phyloP scores from a whole-genome alignment of 2,797 vertebrate species.

The Heterohyrax brucei region DNA sequence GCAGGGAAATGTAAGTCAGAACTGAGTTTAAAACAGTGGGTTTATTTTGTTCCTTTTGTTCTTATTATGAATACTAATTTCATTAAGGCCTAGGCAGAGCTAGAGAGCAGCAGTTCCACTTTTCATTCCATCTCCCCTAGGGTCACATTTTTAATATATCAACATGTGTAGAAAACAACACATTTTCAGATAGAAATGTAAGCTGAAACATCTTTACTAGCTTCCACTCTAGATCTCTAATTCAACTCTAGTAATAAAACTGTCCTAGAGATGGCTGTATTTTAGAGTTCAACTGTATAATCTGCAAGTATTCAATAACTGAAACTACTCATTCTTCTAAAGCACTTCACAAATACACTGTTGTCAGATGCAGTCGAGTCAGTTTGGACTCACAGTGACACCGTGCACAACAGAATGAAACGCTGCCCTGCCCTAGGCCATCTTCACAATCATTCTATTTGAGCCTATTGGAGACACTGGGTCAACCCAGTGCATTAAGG shows the following conservation, averaged over 20 bases:
- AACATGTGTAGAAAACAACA: slow-evolving; percentile 29
- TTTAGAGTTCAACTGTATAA: background rate
- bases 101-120: background rate
- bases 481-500: background rate
- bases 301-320: background rate
- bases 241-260: background rate
- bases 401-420: background rate
- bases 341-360: background rate
- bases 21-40: too few relatives aligned
- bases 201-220: background rate
- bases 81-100: background rate
- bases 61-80: background rate
- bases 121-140: background rate
- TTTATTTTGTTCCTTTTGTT: background rate
- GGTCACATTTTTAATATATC: background rate
- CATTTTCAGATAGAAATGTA: background rate
- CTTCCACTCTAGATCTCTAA: background rate
- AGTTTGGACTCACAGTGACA: background rate
- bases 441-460: background rate
- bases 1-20: too few relatives aligned
- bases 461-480: background rate
- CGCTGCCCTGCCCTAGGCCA: background rate
- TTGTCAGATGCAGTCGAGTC: background rate
- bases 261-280: background rate
- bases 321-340: background rate